Base-by-base conservation (phyloP, 1,140 invertebrate species). In the Proales similis region DNA sequence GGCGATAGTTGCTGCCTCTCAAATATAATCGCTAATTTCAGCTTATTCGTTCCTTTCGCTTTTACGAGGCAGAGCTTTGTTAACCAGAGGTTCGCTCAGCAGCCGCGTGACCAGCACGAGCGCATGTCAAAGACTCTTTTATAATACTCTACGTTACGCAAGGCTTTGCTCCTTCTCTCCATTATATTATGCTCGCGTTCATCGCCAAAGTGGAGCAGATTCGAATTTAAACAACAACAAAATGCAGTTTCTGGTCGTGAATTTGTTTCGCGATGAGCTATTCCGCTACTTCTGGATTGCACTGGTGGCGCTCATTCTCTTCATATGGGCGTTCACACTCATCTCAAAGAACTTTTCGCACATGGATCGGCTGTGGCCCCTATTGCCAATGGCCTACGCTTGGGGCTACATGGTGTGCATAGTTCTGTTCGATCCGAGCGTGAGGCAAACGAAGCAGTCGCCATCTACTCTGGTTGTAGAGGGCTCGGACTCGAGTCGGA, bases 321-420 rank as follows among this genome's bases (percentile, higher is more conserved):
- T 42, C 1, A 42, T 57, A 57, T 57, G 51, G 51, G 22, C 45
- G 2, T 26, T 26, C 6, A 57, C 51, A 29, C 14, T 57, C 22
- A 57, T 57, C 3, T 42, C 51, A 0, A 42, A 57, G 39, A 57
- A 57, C n/a, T 42, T 42, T 26, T 57, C 51, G 4, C 19, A 27
- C 3, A 57, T 57, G 51, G 51, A 57, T 7, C 39, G 30, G 32
- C 12, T 57, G 30, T 57, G 51, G 51, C 36, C 36, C 45, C 11
- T 57, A 9, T 57, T 57, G 14, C 51, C 51, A 4, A 57, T 57
- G 20, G 39, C 45, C 22, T 57, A 57, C 32, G 39, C 51, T 29
- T 24, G 14, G 3, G 51, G 36, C 19, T 57, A 14, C 24, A 26
- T 57, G 4, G 39, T 42, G 17, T 42, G 36, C 2, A 26, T 42